These are phyloP conservation scores for Corticium candelabrum DNA, from an alignment of 37 sponge, comb jelly and placozoan species.

Conservation along the genomic window DNA sequence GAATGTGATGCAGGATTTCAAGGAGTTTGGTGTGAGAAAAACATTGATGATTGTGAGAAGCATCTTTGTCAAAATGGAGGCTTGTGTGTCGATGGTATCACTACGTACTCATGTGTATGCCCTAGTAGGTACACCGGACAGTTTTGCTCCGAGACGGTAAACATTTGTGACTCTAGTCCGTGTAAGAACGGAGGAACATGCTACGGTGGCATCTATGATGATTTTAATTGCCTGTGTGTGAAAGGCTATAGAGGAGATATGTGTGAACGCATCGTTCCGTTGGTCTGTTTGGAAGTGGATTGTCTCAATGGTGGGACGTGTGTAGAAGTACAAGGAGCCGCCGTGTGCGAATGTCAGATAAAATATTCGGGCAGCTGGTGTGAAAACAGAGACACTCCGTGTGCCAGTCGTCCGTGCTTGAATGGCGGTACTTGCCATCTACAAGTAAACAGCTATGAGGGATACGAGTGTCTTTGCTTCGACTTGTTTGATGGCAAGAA, in stretches of 20 bases:
- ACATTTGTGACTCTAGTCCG: not conserved
- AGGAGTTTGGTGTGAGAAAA: not conserved
- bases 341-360: not conserved
- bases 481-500: not conserved
- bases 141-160: not conserved
- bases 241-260: not conserved
- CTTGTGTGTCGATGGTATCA: not conserved
- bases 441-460: not conserved
- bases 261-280: not conserved
- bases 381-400: not conserved
- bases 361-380: not conserved
- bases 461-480: not conserved
- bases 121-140: not conserved
- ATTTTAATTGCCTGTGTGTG: not conserved
- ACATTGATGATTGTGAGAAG: not conserved
- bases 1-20: not conserved
- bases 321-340: not conserved
- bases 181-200: not conserved
- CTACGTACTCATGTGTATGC: not conserved
- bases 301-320: not conserved
- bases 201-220: not conserved
- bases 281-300: not conserved
- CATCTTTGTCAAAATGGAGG: not conserved
- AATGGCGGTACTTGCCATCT: not conserved
- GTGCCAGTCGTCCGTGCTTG: not conserved